Evolutionary conservation across 2,888 invertebrate genomes (phyloP).

Genomic region (Ophraella communa): DNA sequence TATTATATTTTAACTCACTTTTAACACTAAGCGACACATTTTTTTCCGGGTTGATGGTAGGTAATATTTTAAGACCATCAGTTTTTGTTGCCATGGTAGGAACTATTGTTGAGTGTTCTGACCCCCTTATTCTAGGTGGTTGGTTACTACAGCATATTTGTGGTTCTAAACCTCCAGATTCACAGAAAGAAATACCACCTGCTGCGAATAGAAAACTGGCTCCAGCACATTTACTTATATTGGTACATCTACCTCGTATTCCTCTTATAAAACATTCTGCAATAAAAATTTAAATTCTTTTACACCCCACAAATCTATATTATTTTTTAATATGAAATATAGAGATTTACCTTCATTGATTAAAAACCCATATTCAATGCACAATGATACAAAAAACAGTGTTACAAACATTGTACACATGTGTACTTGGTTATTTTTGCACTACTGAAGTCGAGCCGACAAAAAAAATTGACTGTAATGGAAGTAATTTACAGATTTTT

Average conservation of each 20-base stretch:
- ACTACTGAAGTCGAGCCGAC: no score
- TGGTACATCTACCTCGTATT: background rate
- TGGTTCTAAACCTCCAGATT: background rate
- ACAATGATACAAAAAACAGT: background rate
- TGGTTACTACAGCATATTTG: background rate
- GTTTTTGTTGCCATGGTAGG: no score
- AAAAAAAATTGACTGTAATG: no score
- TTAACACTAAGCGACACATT: background rate
- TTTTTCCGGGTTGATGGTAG: background rate
- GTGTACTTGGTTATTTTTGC: no score
- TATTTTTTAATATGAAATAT: no score
- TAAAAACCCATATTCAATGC: background rate
- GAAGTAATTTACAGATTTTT: no score
- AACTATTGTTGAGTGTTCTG: background rate
- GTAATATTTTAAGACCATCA: no score
- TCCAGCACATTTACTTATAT: background rate
- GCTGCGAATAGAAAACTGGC: background rate
- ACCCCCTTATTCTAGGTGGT: background rate
- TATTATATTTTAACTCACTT: background rate
- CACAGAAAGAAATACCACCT: background rate
- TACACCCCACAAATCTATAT: no score
- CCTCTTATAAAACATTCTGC: background rate
- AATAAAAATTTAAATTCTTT: no score
- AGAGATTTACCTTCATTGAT: background rate
- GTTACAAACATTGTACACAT: background rate